A percentile compares a stretch with the other conserved stretches of the same genome.
phyloP scores from a whole-genome alignment of 2,113 vertebrate species.

The Dendropsophus ebraccatus region DNA sequence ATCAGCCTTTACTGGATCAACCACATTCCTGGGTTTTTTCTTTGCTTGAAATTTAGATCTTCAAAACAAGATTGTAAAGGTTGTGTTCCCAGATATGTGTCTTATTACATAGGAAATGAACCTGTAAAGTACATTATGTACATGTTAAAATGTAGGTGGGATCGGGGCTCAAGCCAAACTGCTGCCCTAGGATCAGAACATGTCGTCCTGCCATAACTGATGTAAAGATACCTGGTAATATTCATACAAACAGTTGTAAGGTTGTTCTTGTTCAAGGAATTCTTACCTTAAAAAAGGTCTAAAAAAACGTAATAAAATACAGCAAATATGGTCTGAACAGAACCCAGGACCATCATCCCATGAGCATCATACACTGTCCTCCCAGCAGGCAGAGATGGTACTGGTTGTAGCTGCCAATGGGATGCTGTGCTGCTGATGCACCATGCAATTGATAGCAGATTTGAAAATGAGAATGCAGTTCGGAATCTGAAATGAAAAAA shows the following conservation, averaged over 20 bases:
- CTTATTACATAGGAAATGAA: background rate
- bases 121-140: constrained; percentile 1
- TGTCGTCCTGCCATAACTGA: background rate
- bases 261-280: too few species aligned
- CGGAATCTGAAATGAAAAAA: too few species aligned
- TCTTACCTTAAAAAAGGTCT: too few species aligned
- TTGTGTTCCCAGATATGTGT: background rate
- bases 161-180: background rate
- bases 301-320: too few species aligned
- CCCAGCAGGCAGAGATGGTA: too few species aligned
- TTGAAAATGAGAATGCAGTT: too few species aligned
- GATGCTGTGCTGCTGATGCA: too few species aligned
- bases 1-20: constrained; percentile 53
- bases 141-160: background rate
- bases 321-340: too few species aligned
- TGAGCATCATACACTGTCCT: too few species aligned
- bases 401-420: too few species aligned
- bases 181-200: background rate
- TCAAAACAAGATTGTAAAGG: background rate
- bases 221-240: background rate
- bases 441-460: too few species aligned
- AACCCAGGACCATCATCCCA: too few species aligned
- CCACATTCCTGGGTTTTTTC: constrained; percentile 40
- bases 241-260: background rate
- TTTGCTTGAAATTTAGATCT: background rate